Percentiles rank a stretch among this genome's conserved stretches.
These are phyloP conservation scores for Artibeus lituratus DNA, from an alignment of 2,797 vertebrate species.

Conservation along the genomic window DNA sequence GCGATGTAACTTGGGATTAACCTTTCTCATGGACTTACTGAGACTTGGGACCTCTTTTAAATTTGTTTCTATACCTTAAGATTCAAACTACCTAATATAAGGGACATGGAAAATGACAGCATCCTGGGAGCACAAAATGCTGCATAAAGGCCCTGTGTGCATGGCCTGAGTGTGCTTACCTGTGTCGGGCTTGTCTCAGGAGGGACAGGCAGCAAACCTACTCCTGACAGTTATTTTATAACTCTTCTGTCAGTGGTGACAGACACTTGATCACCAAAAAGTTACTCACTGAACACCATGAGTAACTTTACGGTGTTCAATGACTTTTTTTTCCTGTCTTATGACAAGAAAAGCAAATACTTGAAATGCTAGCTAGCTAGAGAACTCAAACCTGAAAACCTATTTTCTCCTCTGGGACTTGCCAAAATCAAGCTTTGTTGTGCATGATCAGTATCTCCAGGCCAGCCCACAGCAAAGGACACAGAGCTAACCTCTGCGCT, in stretches of 20 bases:
- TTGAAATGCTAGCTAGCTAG: neutral
- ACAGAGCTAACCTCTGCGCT: neutral
- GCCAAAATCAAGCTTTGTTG: neutral
- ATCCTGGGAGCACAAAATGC: neutral
- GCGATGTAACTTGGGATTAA: neutral
- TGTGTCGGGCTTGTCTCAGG: neutral
- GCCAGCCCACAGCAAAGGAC: neutral
- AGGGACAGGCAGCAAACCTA: neutral
- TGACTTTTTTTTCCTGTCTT: neutral
- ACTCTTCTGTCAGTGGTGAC: neutral
- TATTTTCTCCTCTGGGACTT: neutral
- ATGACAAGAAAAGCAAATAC: neutral
- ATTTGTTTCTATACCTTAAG: neutral
- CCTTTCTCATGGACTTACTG: neutral
- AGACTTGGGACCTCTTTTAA: neutral
- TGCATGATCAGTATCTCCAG: neutral
- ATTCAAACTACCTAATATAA: neutral
- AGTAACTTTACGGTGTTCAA: too few species aligned
- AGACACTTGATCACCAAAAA: neutral
- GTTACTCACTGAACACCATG: neutral
- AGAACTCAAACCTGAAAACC: neutral
- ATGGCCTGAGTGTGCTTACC: neutral
- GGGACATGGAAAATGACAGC: neutral
- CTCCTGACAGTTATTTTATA: neutral
- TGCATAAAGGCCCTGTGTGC: neutral